Conservation (phyloP, 1,140 invertebrate species). For the Drosophila jambulina region DNA sequence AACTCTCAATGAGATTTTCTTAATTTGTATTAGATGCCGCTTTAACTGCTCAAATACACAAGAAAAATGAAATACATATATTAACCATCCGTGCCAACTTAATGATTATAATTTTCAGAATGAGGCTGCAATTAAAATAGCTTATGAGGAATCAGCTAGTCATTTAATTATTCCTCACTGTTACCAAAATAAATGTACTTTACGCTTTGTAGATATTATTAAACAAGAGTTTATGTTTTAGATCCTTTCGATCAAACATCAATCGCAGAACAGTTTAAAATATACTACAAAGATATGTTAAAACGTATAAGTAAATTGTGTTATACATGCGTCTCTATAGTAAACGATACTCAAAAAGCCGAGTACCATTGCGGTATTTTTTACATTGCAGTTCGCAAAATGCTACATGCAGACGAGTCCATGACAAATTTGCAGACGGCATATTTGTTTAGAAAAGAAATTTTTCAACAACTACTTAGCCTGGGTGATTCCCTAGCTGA, state of each 20-base stretch:
- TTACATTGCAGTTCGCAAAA: slow-evolving; percentile 1
- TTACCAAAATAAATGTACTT: background rate
- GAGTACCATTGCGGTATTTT: background rate
- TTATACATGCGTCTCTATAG: too few species aligned
- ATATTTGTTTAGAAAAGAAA: slow-evolving; percentile 1
- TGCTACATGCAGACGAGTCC: background rate
- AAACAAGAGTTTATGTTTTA: background rate
- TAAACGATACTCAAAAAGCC: slow-evolving; percentile 6
- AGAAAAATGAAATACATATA: too few species aligned
- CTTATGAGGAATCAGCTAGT: background rate
- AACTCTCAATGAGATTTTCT: background rate
- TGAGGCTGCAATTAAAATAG: background rate
- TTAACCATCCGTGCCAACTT: too few species aligned
- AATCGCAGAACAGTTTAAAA: background rate
- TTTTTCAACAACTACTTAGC: background rate
- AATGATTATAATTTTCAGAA: too few species aligned
- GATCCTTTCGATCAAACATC: background rate
- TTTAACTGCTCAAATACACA: too few species aligned
- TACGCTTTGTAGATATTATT: slow-evolving; percentile 6
- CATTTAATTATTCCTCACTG: slow-evolving; percentile 11
- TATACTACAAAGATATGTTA: background rate
- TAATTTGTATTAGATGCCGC: too few species aligned
- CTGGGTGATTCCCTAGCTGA: background rate
- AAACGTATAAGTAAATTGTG: too few species aligned
- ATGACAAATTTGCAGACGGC: background rate